A percentile compares a stretch with the other conserved stretches of the same genome.
Conservation (phyloP, 2,888 invertebrate species). For the Drosophila colorata region DNA sequence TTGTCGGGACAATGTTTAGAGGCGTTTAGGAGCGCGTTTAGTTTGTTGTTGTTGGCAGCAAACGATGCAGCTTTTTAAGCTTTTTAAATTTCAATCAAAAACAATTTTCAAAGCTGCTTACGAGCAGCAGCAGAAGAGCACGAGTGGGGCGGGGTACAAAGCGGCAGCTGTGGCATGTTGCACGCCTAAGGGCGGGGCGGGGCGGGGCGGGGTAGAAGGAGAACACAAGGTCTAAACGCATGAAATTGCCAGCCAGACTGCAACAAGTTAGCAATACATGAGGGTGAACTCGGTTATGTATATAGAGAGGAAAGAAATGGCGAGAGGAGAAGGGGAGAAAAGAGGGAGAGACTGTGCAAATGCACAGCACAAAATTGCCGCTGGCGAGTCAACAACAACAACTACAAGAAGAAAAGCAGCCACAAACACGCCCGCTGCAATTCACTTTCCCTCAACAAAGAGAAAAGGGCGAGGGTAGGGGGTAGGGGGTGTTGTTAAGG, state of each 20-base stretch:
- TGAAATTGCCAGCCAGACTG: slow-evolving; percentile 48
- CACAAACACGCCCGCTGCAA: slow-evolving; percentile 47
- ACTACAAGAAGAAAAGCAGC: slow-evolving; percentile 25
- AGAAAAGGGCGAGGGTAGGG: background rate
- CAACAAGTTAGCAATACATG: slow-evolving; percentile 63
- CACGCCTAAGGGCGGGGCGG: slow-evolving; percentile 32
- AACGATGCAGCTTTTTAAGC: slow-evolving; percentile 55
- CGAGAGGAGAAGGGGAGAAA: no score
- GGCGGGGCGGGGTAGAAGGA: no score
- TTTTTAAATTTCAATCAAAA: slow-evolving; percentile 77
- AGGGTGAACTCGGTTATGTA: slow-evolving; percentile 15
- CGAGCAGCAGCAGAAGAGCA: slow-evolving; percentile 9
- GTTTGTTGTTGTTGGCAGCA: slow-evolving; percentile 37
- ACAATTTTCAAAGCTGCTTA: slow-evolving; percentile 70
- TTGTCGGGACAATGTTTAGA: slow-evolving; percentile 30
- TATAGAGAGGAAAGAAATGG: background rate
- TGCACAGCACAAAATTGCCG: slow-evolving; percentile 61
- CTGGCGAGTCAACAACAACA: slow-evolving; percentile 54
- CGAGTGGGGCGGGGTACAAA: background rate
- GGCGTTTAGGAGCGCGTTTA: slow-evolving; percentile 32
- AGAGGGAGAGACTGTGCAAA: slow-evolving; percentile 25
- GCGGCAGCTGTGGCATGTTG: slow-evolving; percentile 25
- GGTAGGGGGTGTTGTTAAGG: no score
- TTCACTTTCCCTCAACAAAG: slow-evolving; percentile 42
- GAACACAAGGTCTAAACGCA: slow-evolving; percentile 41